Percentiles rank a stretch among this genome's conserved stretches.
Conservation (phyloP, 2,113 vertebrate species). For the Symphodus melops region DNA sequence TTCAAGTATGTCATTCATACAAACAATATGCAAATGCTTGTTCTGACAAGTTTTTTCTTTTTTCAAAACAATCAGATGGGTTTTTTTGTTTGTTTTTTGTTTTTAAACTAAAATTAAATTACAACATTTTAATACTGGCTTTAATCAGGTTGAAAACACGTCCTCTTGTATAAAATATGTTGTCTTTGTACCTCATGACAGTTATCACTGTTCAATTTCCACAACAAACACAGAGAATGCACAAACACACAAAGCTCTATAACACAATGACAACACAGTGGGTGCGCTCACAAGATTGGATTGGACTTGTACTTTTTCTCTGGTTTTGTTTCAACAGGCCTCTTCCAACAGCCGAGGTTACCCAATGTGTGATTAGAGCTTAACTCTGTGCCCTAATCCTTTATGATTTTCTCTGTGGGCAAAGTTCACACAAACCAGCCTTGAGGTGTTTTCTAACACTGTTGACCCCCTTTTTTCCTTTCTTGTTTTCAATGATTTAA, state of each 20-base stretch:
- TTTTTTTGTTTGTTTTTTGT: no score
- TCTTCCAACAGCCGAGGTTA: background rate
- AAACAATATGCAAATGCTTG: no score
- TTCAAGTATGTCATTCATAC: no score
- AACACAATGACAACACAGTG: conserved; percentile 8
- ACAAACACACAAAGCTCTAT: conserved; percentile 46
- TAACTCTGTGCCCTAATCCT: conserved; percentile 20
- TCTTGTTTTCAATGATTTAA: background rate
- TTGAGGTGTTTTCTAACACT: conserved; percentile 19
- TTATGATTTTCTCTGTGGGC: conserved; percentile 12
- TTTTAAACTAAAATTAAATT: no score
- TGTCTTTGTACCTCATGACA: no score
- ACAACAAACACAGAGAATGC: conserved; percentile 65
- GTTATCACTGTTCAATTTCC: conserved; percentile 34
- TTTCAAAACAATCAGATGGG: background rate
- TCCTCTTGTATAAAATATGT: background rate
- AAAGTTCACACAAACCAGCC: conserved; percentile 37
- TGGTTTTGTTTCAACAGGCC: conserved; percentile 7
- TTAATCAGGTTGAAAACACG: conserved; percentile 13
- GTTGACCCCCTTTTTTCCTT: background rate
- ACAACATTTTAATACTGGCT: background rate
- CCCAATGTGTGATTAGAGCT: conserved; percentile 15
- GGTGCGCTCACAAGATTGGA: conserved; percentile 15
- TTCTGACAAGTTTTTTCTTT: background rate
- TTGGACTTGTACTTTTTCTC: background rate